phyloP scores from a whole-genome alignment of 2,113 vertebrate genomes.

The Psilopsiagon aymara region DNA sequence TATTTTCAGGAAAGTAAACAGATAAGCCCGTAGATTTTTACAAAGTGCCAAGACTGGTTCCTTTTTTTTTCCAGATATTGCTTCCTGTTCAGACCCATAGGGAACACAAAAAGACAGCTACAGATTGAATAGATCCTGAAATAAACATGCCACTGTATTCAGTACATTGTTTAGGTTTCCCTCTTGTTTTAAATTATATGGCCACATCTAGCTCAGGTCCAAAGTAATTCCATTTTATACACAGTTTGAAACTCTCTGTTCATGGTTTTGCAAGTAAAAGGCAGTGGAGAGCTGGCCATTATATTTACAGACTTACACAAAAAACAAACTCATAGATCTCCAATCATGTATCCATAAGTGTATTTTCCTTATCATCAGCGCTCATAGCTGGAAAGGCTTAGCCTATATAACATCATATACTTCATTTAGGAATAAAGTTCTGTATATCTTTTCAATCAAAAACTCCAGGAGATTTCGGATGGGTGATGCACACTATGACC shows the following conservation, averaged over 20 bases:
- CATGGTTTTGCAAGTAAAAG: not conserved
- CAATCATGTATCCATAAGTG: rapidly evolving
- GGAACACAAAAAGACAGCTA: not conserved
- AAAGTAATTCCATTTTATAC: not conserved
- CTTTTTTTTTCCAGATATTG: not conserved
- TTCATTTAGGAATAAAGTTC: not conserved
- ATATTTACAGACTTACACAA: not conserved
- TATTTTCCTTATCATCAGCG: not conserved
- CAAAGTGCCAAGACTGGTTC: not conserved
- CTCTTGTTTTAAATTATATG: not conserved
- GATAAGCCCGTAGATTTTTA: not conserved
- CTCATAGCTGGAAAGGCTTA: not conserved
- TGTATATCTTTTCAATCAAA: not conserved
- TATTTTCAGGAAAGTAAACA: not conserved
- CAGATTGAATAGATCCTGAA: not conserved
- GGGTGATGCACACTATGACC: rapidly evolving
- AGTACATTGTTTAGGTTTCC: not conserved
- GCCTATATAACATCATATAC: not conserved
- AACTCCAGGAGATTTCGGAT: not conserved
- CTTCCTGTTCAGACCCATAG: not conserved
- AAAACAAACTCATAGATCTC: not conserved
- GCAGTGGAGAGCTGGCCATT: not conserved
- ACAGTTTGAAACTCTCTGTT: not conserved
- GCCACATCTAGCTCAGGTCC: not conserved
- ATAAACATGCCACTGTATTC: not conserved